Base-by-base conservation (phyloP, 2,888 invertebrate genomes). In the Acronicta leporina region DNA sequence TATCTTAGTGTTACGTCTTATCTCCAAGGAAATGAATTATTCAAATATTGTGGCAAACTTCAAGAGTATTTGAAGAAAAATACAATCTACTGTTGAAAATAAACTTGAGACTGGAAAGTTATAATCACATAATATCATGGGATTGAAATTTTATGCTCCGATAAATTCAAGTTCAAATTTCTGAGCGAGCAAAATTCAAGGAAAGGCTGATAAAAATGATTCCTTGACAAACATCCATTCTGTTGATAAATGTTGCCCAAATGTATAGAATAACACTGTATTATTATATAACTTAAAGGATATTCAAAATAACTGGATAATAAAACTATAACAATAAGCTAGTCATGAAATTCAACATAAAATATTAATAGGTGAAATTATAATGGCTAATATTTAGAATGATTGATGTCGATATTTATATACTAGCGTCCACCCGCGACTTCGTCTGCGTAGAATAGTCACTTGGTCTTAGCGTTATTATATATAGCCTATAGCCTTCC, bases 41-140 rank as follows among this genome's bases (percentile, higher is more conserved):
- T 61, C 48, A 66, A 66, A 61, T 57, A 49, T 59, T 68, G 25
- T 20, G 47, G 1, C 14, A 43, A 66, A 60, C 38, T 68, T 43
- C 15, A 20, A 20, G 14, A 58, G 44, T 49, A 16, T 55, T 48
- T 55, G 43, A 9, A 20, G 47, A 69, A 63, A 69, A 56, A 55
- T 48, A 58, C 51, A 63, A 48, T 62, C 50, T 46, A 53, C 46
- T 59, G 35, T 57, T 30, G 47, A 63, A 75, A 63, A 62, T 64
- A 65, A 48, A 61, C 63, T 63, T 35, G n/a, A 42, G 33, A 54
- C 49, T 49, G 45, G 43, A 63, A 70, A 68, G 64, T 68, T 68
- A 62, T 62, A 73, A 78, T 75, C 49, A 60, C 66, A 67, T 68
- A 67, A 73, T 68, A 63, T 68, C 46, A 75, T 66, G 43, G 49